A percentile compares a stretch with the other conserved stretches of the same genome.
These are phyloP conservation scores for Caenorhabditis sp. DNA, from an alignment of 2,888 invertebrate genomes.

Conservation along the genomic window DNA sequence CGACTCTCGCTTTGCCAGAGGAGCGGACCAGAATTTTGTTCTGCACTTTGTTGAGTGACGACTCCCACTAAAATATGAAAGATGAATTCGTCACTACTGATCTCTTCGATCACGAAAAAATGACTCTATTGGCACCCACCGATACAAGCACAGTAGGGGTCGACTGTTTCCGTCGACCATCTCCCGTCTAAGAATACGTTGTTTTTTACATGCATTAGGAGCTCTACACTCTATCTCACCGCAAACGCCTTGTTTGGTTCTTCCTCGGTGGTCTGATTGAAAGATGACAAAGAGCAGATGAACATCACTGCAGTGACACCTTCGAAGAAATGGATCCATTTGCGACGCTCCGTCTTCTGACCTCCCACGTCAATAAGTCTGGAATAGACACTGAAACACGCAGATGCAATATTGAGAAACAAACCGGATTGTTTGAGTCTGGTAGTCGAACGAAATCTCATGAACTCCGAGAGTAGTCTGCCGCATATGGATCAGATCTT, in stretches of 20 bases:
- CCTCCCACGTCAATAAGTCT: conserved; percentile 72
- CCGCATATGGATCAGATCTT: conserved; percentile 68
- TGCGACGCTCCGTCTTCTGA: conserved; percentile 68
- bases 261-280: conserved; percentile 65
- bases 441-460: conserved; percentile 69
- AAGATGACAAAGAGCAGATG: conserved; percentile 63
- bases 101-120: not conserved
- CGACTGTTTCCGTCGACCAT: conserved; percentile 55
- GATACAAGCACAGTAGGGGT: conserved; percentile 31
- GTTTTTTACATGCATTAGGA: not conserved
- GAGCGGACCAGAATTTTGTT: conserved; percentile 50
- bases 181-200: conserved; percentile 22
- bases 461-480: conserved; percentile 65
- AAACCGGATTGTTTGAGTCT: conserved; percentile 62
- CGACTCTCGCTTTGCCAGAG: conserved; percentile 45
- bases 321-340: conserved; percentile 74
- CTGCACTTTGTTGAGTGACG: conserved; percentile 46
- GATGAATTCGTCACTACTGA: conserved; percentile 5
- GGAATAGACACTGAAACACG: not conserved
- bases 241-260: conserved; percentile 37
- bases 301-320: conserved; percentile 70
- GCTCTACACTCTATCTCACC: conserved; percentile 28
- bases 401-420: not conserved
- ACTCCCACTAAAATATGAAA: conserved; percentile 55
- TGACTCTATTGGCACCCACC: conserved; percentile 29